Evolutionary conservation across 2,113 vertebrate genomes (phyloP).

Genomic region (Osmerus eperlanus): DNA sequence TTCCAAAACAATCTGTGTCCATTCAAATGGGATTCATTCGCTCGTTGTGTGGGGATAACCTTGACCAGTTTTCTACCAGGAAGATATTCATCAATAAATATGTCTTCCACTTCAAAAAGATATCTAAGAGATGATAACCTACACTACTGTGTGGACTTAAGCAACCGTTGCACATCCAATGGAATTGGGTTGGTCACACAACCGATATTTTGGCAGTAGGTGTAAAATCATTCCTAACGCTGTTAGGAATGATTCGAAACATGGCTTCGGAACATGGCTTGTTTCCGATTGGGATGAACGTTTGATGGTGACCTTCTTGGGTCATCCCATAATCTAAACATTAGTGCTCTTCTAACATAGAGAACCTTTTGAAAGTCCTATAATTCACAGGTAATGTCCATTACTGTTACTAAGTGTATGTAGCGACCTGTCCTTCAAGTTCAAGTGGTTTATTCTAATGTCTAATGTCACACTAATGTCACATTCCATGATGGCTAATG

Average conservation of each 20-base stretch:
- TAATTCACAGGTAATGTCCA: constrained; percentile 21
- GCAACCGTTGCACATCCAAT: constrained; percentile 12
- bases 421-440: constrained; percentile 35
- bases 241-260: background rate
- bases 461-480: background rate
- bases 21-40: constrained; percentile 68
- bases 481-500: too few relatives aligned
- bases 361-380: constrained; percentile 2
- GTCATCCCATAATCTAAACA: constrained; percentile 8
- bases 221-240: constrained; percentile 8
- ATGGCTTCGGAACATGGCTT: background rate
- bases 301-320: constrained; percentile 11
- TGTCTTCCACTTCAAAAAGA: background rate
- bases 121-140: background rate
- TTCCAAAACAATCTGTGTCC: constrained; percentile 60
- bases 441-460: constrained; percentile 14
- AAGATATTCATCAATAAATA: constrained; percentile 18
- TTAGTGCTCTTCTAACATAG: constrained; percentile 5
- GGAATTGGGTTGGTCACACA: background rate
- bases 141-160: constrained; percentile 24
- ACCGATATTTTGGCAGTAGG: background rate
- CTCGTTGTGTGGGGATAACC: constrained; percentile 45
- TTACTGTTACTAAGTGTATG: constrained; percentile 13
- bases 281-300: background rate
- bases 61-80: constrained; percentile 41